These are phyloP conservation scores for Lasius platythorax DNA, from an alignment of 2,888 invertebrate genomes.

Conservation along the genomic window DNA sequence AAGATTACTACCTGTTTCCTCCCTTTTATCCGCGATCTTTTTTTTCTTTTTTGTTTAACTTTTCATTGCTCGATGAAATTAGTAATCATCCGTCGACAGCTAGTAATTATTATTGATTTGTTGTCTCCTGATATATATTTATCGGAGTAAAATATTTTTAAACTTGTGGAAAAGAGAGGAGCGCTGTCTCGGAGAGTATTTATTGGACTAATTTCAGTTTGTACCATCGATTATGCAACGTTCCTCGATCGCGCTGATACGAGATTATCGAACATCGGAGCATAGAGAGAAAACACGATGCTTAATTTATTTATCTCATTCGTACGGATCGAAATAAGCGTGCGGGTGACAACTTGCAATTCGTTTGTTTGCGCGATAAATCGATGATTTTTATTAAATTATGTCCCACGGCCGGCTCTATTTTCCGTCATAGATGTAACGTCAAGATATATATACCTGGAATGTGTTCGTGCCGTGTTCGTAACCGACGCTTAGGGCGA, in stretches of 20 bases:
- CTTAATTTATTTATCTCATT: slow-evolving; percentile 32
- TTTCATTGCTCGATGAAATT: neutral
- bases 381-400: slow-evolving; percentile 25
- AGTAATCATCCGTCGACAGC: neutral
- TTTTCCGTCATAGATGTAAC: slow-evolving; percentile 31
- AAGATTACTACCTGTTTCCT: neutral
- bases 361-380: neutral
- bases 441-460: slow-evolving; percentile 33
- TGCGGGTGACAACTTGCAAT: slow-evolving; percentile 16
- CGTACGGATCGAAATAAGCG: slow-evolving; percentile 14
- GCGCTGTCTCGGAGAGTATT: neutral
- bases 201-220: neutral
- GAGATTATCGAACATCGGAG: slow-evolving; percentile 1
- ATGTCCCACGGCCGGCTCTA: neutral
- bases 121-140: neutral
- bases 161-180: neutral
- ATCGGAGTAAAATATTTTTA: slow-evolving; percentile 11
- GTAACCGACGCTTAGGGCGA: slow-evolving; percentile 34
- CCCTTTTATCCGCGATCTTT: neutral
- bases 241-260: neutral
- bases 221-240: slow-evolving; percentile 12
- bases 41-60: neutral
- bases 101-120: slow-evolving; percentile 3
- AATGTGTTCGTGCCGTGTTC: neutral
- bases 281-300: neutral